Evolutionary conservation across 2,113 vertebrate species (phyloP).

Genomic region (Charina bottae): DNA sequence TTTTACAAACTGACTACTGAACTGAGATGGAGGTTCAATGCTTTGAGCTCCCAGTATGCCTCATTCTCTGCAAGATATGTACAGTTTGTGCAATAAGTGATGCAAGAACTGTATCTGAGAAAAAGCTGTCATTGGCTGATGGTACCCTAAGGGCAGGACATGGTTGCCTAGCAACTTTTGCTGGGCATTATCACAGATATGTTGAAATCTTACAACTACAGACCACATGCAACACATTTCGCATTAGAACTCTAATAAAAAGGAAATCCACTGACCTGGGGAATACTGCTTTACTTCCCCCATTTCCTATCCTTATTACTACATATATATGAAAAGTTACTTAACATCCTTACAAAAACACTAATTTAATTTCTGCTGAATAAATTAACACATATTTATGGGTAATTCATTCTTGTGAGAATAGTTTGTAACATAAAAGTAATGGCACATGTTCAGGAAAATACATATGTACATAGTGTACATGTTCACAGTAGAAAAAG

Average conservation of each 20-base stretch:
- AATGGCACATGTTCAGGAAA: not conserved
- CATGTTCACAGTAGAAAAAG: not conserved
- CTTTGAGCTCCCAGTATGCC: conserved; percentile 51
- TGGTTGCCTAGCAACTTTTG: conserved; percentile 70
- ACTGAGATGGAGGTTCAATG: conserved; percentile 27
- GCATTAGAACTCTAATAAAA: conserved; percentile 11
- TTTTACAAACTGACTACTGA: conserved; percentile 3
- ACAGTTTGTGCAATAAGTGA: conserved; percentile 61
- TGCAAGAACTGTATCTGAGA: conserved; percentile 65
- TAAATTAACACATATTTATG: not conserved
- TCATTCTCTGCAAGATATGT: conserved; percentile 56
- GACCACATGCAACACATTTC: conserved; percentile 17
- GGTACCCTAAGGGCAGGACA: conserved; percentile 68
- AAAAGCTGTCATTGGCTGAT: conserved; percentile 56
- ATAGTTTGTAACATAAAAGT: not conserved
- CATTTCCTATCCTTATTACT: not conserved
- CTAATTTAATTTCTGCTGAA: not conserved
- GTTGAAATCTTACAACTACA: conserved; percentile 13
- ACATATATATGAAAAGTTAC: not conserved
- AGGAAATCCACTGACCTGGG: not conserved
- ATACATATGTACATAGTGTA: not conserved
- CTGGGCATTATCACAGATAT: conserved; percentile 54
- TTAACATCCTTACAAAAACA: not conserved
- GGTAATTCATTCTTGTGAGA: not conserved
- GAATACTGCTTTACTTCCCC: not conserved